These are phyloP conservation scores for Carlito syrichta DNA, from an alignment of 2,113 vertebrate genomes.

Conservation along the genomic window DNA sequence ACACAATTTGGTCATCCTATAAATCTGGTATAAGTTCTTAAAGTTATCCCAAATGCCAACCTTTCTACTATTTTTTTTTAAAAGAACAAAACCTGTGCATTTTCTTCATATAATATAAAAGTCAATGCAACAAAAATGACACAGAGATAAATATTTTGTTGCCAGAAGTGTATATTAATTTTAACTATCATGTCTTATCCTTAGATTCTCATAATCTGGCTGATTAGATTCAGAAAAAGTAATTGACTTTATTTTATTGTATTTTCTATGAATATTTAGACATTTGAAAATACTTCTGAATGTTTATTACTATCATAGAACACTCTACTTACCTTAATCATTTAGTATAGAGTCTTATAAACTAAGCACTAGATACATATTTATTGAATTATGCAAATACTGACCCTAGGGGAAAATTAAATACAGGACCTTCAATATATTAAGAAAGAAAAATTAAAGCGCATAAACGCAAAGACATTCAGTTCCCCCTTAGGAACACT, in stretches of 20 bases:
- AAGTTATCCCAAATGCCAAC: not conserved
- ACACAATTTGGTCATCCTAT: not conserved
- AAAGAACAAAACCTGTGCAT: not conserved
- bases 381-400: not conserved
- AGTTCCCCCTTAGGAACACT: not conserved
- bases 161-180: not conserved
- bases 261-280: constrained; percentile 1
- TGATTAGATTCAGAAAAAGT: too few species aligned
- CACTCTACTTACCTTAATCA: not conserved
- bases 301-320: not conserved
- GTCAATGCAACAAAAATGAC: not conserved
- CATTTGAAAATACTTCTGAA: constrained; percentile 6
- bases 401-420: constrained; percentile 14
- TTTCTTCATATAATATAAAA: not conserved
- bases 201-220: too few species aligned
- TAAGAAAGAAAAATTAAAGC: constrained; percentile 34
- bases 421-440: not conserved
- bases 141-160: not conserved
- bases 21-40: not conserved
- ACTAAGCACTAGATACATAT: constrained; percentile 8
- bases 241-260: too few species aligned
- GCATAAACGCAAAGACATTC: constrained; percentile 4
- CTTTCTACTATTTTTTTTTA: not conserved
- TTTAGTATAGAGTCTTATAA: not conserved
- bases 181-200: not conserved